These are phyloP conservation scores for Euphydryas editha DNA, from an alignment of 2,888 invertebrate genomes.

Conservation along the genomic window DNA sequence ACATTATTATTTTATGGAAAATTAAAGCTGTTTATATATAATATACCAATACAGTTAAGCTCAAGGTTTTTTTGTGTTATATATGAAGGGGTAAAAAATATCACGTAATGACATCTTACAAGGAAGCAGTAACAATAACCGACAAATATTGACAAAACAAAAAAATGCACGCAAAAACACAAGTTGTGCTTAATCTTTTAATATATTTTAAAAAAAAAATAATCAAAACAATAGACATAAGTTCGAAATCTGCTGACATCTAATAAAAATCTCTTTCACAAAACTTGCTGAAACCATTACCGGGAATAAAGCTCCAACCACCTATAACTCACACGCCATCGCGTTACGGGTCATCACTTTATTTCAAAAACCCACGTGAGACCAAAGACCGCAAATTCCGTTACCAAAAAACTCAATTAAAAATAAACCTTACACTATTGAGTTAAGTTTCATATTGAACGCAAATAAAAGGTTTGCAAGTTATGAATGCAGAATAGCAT, in stretches of 20 bases:
- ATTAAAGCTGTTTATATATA: too few relatives aligned
- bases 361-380: conserved; percentile 44
- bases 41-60: too few relatives aligned
- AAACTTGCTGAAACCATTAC: conserved; percentile 30
- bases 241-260: conserved; percentile 14
- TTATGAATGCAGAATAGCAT: conserved; percentile 21
- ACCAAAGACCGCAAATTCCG: conserved; percentile 18
- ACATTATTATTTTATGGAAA: not conserved
- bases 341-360: conserved; percentile 44
- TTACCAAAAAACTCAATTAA: not conserved
- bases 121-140: too few relatives aligned
- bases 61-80: too few relatives aligned
- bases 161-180: too few relatives aligned
- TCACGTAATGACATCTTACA: too few relatives aligned
- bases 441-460: conserved; percentile 1
- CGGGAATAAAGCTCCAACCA: conserved; percentile 35
- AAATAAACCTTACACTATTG: conserved; percentile 10
- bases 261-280: conserved; percentile 27
- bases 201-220: too few relatives aligned
- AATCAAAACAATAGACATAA: conserved; percentile 1
- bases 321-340: conserved; percentile 40
- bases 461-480: conserved; percentile 10
- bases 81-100: too few relatives aligned
- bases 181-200: too few relatives aligned
- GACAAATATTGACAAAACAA: too few relatives aligned